Evolutionary conservation across 2,113 vertebrate species (phyloP), one percentile per base, ranked within the genome.

Genomic region (Malurus alboscapulatus): DNA sequence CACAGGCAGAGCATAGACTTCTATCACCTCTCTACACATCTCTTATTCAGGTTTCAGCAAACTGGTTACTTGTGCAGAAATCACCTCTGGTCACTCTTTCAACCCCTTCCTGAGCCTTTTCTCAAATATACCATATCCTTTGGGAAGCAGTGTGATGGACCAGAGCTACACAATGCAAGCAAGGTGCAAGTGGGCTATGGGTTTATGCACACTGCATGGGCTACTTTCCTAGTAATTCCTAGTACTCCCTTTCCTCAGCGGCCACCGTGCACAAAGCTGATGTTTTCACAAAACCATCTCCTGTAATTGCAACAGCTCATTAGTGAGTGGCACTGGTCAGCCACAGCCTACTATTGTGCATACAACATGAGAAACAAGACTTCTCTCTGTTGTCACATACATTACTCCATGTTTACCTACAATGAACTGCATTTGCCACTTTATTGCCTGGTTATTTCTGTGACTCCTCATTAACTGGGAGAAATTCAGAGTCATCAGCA

Each of bases 1-100:
- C 17, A 42, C 1, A 68, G 21, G 0, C 1, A 67, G 36, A 78
- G 6, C 3, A 0, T 2, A 72, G 44, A 65, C 10, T 55, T 75
- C 17, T 38, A 25, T 38, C 11, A 71, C 10, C 38, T 71, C 55
- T 51, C 65, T 65, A 42, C 29, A n/a, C 20, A 45, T 3, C 57
- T 84, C 40, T 55, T 82, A 53, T 74, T 54, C 53, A 63, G 8
- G 15, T 54, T 79, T 32, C 54, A 92, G 40, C 8, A 51, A 51
- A 53, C n/a, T 36, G 4, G 0, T 29, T 54, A 47, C 44, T 40
- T 51, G 18, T 19, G 47, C 5, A 87, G 27, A 79, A 82, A 57
- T 57, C 45, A 57, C 8, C 17, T 76, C 63, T 58, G 14, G 34
- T 54, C 30, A 83, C 16, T 4, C 42, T 69, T 82, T 9, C 21